Base-by-base conservation (phyloP, 2,113 vertebrate species). In the Austrofundulus limnaeus region DNA sequence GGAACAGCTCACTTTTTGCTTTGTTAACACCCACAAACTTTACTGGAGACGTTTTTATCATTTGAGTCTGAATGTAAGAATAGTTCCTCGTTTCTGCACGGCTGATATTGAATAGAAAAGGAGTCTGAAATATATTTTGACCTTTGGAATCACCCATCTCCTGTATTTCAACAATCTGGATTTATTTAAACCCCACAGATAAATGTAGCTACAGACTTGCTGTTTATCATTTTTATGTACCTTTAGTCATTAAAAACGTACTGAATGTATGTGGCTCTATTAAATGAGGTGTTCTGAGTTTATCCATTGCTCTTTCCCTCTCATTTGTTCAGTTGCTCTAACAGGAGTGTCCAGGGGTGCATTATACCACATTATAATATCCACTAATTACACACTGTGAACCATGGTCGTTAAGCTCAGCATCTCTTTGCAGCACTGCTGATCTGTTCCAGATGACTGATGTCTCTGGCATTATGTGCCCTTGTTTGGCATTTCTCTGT, bases 101-200 rank as follows among this genome's bases (percentile, higher is more conserved):
- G 25, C 15, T 25, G 23, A 14, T 16, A 48, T 48, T 23, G 28
- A 28, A 28, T 28, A 28, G 3, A 7, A 28, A 3, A 19, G 17
- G 11, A 20, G 19, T n/a, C 5, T 11, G 20, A 39, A 65, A 57
- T 21, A 74, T 62, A 61, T 69, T 38, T 20, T 2, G 50, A 58
- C 28, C 28, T 77, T 53, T 50, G 11, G 17, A 76, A 28, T 46
- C 42, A 77, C 78, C 71, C 31, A 45, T 85, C 45, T n/a, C 17
- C 28, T 78, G 45, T 51, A 1, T 11, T 42, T 53, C 34, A 20
- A 59, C 24, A 38, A 11, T 38, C 42, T 21, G 17, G 66, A 19
- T 25, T n/a, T 12, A 23, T 17, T 50, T 59, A 45, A 21, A 65
- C 45, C 63, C 23, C 46, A 15, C 39, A 56, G 42, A 25, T 19